Evolutionary conservation across 2,113 vertebrate genomes (phyloP).

Genomic region (Tetrao urogallus): DNA sequence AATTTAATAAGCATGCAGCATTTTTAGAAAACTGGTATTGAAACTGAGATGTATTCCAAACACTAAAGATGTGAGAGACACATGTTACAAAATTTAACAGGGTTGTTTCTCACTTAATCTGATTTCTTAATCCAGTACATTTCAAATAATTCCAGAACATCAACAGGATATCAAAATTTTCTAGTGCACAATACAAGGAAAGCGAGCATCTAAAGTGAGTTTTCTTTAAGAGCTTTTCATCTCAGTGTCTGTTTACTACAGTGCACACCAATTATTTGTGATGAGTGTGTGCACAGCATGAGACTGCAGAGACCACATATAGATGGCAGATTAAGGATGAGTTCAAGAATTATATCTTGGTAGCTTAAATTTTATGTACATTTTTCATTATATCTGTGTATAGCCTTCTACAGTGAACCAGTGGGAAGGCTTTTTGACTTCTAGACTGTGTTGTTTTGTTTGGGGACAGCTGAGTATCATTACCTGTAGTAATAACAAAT

Average conservation of each 20-base stretch:
- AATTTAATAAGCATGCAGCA: neutral
- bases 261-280: neutral
- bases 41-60: neutral
- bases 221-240: neutral
- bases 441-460: fast-evolving
- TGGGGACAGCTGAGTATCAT: neutral
- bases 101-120: neutral
- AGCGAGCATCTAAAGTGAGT: neutral
- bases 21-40: neutral
- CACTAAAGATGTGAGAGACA: neutral
- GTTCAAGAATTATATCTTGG: neutral
- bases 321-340: neutral
- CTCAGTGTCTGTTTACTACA: neutral
- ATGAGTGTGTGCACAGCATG: neutral
- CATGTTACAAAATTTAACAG: neutral
- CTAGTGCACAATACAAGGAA: neutral
- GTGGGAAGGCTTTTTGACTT: neutral
- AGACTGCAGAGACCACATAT: neutral
- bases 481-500: neutral
- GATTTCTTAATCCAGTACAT: neutral
- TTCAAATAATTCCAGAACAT: neutral
- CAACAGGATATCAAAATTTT: neutral
- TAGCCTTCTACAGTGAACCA: neutral
- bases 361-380: neutral
- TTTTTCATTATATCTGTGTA: neutral